phyloP scores from a whole-genome alignment of 2,113 vertebrate species.

The Pelusios castaneus region DNA sequence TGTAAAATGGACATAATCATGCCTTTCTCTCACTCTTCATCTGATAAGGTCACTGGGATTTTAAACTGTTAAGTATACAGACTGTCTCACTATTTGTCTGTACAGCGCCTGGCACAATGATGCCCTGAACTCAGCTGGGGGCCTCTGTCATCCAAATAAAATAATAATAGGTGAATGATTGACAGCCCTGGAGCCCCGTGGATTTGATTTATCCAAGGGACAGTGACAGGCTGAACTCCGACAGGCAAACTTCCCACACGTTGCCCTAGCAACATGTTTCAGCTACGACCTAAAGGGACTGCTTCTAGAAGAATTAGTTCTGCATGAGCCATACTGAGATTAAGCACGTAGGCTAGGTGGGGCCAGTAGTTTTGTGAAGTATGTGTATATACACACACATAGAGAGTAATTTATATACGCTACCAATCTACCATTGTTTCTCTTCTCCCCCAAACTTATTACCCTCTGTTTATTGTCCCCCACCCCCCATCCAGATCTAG shows the following conservation, averaged over 20 bases:
- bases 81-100: not conserved
- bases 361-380: no score
- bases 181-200: not conserved
- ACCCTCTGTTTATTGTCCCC: not conserved
- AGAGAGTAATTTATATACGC: not conserved
- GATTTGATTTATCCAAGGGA: not conserved
- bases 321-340: no score
- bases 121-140: not conserved
- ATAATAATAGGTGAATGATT: rapidly evolving
- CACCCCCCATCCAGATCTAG: not conserved
- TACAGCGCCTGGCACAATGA: rapidly evolving
- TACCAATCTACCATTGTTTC: not conserved
- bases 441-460: not conserved
- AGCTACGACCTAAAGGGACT: not conserved
- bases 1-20: not conserved
- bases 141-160: not conserved
- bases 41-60: not conserved
- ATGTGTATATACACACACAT: not conserved
- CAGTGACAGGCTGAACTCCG: not conserved
- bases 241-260: not conserved
- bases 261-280: not conserved
- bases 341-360: no score
- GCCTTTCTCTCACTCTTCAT: not conserved
- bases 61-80: not conserved
- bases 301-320: not conserved